Conservation (phyloP, 2,888 invertebrate genomes). For the Disparrhopalites patrizii region DNA sequence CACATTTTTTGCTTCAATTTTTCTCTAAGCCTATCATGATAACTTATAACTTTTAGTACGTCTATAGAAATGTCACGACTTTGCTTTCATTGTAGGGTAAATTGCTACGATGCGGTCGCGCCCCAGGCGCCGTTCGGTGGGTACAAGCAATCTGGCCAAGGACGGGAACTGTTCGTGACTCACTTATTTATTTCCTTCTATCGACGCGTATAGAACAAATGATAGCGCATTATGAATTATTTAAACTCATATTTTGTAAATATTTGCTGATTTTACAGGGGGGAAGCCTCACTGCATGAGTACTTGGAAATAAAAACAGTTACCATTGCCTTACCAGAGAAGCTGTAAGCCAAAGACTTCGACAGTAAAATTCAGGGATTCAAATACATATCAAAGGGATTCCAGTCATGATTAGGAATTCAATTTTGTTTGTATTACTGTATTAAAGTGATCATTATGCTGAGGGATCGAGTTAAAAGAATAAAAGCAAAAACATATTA, state of each 20-base stretch:
- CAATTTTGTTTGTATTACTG: no score
- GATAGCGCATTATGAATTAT: constrained; percentile 1
- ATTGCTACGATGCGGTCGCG: constrained; percentile 66
- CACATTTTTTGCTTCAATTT: no score
- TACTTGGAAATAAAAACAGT: constrained; percentile 77
- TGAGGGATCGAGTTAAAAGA: no score
- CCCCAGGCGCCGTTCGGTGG: constrained; percentile 85
- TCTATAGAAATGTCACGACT: no score
- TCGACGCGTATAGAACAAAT: neutral
- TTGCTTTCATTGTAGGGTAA: constrained; percentile 60
- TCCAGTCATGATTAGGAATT: no score
- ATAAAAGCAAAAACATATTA: neutral
- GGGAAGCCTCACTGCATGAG: constrained; percentile 70
- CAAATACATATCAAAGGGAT: no score
- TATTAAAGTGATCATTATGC: no score
- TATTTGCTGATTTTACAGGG: constrained; percentile 56
- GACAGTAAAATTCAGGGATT: no score
- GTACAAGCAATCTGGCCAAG: constrained; percentile 79
- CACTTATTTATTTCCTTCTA: neutral
- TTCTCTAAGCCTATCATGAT: no score
- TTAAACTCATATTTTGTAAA: constrained; percentile 18
- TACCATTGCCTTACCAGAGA: constrained; percentile 57
- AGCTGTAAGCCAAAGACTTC: no score
- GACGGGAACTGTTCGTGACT: constrained; percentile 62
- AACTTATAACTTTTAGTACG: neutral